A percentile compares a stretch with the other conserved stretches of the same genome.
These are phyloP conservation scores for Podilymbus podiceps DNA, from an alignment of 2,113 vertebrate species.

Conservation along the genomic window DNA sequence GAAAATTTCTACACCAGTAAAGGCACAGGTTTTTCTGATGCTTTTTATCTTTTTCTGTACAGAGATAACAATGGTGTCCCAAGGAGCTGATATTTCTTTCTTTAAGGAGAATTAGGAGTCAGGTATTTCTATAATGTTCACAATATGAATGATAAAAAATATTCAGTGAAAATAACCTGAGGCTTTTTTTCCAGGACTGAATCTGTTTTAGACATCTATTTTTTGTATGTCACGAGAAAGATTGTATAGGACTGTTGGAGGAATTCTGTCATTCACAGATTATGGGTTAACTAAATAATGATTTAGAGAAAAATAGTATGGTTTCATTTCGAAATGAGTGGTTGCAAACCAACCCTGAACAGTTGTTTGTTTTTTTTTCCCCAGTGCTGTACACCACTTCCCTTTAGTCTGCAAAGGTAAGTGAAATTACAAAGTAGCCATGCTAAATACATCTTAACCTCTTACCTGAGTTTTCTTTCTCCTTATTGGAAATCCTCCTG, in stretches of 20 bases:
- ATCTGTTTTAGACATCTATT: not conserved
- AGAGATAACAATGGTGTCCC: not conserved
- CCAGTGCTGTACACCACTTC: not conserved
- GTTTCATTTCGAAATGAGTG: not conserved
- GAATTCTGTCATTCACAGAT: not conserved
- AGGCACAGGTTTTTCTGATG: not conserved
- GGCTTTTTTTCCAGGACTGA: not conserved
- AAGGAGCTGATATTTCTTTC: not conserved
- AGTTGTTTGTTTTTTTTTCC: no score
- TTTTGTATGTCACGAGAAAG: not conserved
- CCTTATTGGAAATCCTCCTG: not conserved
- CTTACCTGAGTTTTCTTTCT: not conserved
- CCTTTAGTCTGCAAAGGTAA: not conserved
- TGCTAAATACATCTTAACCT: not conserved
- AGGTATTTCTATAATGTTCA: slow-evolving; percentile 9
- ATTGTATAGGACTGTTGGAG: not conserved
- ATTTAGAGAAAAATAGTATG: not conserved
- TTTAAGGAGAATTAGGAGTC: slow-evolving; percentile 33
- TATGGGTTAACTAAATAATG: not conserved
- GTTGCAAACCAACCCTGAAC: not conserved
- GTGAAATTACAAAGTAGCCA: not conserved
- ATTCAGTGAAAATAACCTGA: not conserved
- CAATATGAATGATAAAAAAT: not conserved
- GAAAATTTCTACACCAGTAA: not conserved
- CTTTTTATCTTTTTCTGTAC: not conserved